Evolutionary conservation across 2,113 vertebrate genomes (phyloP).

Genomic region (Chionis minor): DNA sequence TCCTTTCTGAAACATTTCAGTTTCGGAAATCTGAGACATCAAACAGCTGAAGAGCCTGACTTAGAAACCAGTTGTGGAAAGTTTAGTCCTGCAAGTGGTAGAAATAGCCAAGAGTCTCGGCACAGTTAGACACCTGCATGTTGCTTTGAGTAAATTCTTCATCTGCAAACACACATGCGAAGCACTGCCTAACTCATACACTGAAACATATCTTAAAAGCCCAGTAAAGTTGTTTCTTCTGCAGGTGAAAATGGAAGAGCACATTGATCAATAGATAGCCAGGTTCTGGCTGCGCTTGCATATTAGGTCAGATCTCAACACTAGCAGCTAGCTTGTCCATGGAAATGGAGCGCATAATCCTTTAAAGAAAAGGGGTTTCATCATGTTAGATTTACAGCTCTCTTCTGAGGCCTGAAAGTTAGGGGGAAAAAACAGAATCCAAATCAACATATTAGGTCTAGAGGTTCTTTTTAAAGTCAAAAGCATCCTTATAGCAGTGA

Average conservation of each 20-base stretch:
- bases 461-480: not conserved
- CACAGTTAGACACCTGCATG: not conserved
- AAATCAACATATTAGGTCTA: not conserved
- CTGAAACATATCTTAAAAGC: not conserved
- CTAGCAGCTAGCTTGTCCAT: not conserved
- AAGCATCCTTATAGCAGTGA: not conserved
- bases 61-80: not conserved
- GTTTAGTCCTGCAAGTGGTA: not conserved
- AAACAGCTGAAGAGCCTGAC: not conserved
- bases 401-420: not conserved
- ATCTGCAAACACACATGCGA: not conserved
- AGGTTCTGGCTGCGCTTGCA: rapidly evolving
- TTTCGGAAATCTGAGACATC: not conserved
- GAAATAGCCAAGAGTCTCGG: not conserved
- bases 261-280: rapidly evolving
- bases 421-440: not conserved
- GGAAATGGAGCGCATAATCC: not conserved
- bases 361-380: not conserved
- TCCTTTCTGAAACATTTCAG: not conserved
- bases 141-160: not conserved
- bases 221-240: not conserved
- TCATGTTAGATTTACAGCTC: not conserved
- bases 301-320: not conserved
- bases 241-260: not conserved
- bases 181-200: not conserved